Evolutionary conservation across 2,113 vertebrate species (phyloP).

Genomic region (Tychaedon coryphoeus): DNA sequence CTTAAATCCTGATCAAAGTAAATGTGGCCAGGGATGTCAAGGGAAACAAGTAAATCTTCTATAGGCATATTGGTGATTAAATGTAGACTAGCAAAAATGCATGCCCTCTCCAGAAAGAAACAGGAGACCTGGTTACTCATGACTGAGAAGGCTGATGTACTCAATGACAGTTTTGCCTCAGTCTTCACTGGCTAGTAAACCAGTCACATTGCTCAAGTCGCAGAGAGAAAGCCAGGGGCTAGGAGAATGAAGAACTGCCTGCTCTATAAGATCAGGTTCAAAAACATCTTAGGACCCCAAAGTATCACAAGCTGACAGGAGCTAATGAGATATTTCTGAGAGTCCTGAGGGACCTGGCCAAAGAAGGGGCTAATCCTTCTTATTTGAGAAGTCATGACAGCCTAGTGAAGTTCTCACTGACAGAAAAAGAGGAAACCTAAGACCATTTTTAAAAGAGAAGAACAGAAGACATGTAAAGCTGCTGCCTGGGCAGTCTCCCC

Average conservation of each 20-base stretch:
- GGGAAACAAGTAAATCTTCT: neutral
- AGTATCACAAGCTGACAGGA: neutral
- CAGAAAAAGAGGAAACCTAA: neutral
- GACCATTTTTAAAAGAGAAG: neutral
- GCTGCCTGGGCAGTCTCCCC: neutral
- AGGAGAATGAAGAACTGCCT: neutral
- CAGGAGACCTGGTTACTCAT: neutral
- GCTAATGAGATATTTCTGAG: neutral
- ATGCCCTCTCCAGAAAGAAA: neutral
- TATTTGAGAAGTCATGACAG: neutral
- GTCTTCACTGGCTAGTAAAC: neutral
- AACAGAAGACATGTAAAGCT: neutral
- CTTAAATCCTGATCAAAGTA: neutral
- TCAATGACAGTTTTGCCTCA: neutral
- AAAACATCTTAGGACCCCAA: neutral
- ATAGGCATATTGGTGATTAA: accelerated
- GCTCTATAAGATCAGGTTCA: neutral
- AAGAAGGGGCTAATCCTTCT: neutral
- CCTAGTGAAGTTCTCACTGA: neutral
- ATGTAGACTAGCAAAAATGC: neutral
- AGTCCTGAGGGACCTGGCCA: neutral
- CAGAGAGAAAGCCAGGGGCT: neutral
- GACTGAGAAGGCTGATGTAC: neutral
- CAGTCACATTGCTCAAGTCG: neutral
- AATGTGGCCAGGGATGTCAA: neutral